Percentiles rank a stretch among this genome's conserved stretches.
These are phyloP conservation scores for Zaprionus ghesquierei DNA, from an alignment of 1,140 invertebrate genomes.

Conservation along the genomic window DNA sequence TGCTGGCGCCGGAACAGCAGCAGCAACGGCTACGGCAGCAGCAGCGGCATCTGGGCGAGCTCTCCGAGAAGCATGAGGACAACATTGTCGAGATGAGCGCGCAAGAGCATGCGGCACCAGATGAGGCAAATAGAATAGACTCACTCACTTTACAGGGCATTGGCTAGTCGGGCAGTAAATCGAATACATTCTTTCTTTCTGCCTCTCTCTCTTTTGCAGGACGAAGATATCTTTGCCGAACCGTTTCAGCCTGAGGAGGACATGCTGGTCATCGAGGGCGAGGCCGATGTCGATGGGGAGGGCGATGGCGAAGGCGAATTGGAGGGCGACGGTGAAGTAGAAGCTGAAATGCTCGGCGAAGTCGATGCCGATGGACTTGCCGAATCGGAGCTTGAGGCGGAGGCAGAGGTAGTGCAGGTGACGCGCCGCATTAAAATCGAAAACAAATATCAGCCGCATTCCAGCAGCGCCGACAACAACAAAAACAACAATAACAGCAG, in stretches of 20 bases:
- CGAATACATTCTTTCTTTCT: neutral
- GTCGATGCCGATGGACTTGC: neutral
- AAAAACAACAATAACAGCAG: neutral
- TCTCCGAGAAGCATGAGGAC: neutral
- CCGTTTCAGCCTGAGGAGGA: slow-evolving; percentile 49
- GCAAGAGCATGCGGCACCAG: neutral
- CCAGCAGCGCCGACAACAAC: neutral
- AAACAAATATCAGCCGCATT: slow-evolving; percentile 26
- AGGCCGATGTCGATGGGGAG: slow-evolving; percentile 13
- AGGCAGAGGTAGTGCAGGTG: neutral
- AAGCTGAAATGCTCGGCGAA: neutral
- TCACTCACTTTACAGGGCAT: neutral
- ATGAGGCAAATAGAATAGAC: neutral
- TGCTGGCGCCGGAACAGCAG: neutral
- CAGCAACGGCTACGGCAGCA: neutral
- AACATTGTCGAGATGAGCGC: neutral
- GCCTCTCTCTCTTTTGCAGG: slow-evolving; percentile 20
- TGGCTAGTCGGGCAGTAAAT: neutral
- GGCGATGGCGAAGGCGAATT: slow-evolving; percentile 2
- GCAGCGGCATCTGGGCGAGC: neutral
- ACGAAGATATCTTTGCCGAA: slow-evolving; percentile 53
- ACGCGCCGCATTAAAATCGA: slow-evolving; percentile 15
- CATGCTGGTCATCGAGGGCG: slow-evolving; percentile 39
- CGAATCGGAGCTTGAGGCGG: neutral
- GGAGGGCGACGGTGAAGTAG: slow-evolving; percentile 5